Percentiles rank a stretch among this genome's conserved stretches.
Conservation (phyloP, 2,113 vertebrate species). For the Ageneiosus marmoratus region DNA sequence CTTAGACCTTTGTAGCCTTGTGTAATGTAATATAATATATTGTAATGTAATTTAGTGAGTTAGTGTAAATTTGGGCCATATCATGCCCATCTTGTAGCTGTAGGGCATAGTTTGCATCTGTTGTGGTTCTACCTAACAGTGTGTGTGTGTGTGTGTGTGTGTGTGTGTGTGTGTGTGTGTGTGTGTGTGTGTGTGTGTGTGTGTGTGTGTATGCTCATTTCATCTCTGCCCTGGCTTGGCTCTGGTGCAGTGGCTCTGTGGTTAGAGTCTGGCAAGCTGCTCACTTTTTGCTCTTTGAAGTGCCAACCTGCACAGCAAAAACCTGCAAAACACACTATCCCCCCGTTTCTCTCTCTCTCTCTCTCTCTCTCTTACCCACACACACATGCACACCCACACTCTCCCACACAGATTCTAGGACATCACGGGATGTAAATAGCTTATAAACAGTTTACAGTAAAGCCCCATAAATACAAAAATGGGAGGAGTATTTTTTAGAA, state of each 20-base stretch:
- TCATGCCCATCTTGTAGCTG: conserved; percentile 51
- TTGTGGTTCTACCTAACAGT: conserved; percentile 41
- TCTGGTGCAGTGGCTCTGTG: conserved; percentile 41
- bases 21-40: background rate
- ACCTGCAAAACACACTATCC: conserved; percentile 45
- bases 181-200: conserved; percentile 11
- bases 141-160: conserved; percentile 22
- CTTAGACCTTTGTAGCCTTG: background rate
- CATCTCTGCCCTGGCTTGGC: conserved; percentile 43
- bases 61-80: conserved; percentile 5
- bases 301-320: conserved; percentile 42
- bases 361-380: background rate
- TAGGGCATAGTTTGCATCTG: conserved; percentile 53
- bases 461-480: background rate
- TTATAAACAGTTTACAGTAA: background rate
- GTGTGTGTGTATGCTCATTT: conserved; percentile 27
- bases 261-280: conserved; percentile 45
- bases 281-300: conserved; percentile 50
- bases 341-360: background rate
- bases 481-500: background rate
- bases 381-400: background rate
- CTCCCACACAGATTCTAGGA: background rate
- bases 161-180: background rate
- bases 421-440: conserved; percentile 4
- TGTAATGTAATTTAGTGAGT: conserved; percentile 7